phyloP scores from a whole-genome alignment of 92 coral and sea anemone genomes.

The Phenganax marumi region DNA sequence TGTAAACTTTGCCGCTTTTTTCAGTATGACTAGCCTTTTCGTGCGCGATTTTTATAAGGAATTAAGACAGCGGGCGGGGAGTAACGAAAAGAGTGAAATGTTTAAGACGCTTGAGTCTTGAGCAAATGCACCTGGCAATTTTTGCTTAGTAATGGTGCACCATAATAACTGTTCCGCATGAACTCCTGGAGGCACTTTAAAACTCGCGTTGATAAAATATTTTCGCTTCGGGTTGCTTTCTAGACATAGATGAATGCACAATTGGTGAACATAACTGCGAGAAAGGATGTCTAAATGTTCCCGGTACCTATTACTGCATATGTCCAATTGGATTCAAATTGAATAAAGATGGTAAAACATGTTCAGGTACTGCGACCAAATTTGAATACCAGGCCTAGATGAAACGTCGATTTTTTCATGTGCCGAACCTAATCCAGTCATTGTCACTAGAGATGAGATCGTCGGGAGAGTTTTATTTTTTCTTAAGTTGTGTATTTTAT shows the following conservation, averaged over 20 bases:
- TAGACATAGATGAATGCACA: constrained; percentile 87
- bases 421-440: too few relatives aligned
- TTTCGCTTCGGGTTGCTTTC: neutral
- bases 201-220: too few relatives aligned
- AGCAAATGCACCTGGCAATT: too few relatives aligned
- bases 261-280: constrained; percentile 83
- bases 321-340: constrained; percentile 84
- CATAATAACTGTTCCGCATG: too few relatives aligned
- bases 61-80: too few relatives aligned
- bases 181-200: too few relatives aligned
- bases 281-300: constrained; percentile 82
- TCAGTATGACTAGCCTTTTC: neutral
- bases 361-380: constrained; percentile 68
- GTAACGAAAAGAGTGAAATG: too few relatives aligned
- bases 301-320: constrained; percentile 93
- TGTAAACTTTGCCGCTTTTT: neutral
- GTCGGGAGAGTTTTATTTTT: neutral
- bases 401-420: too few relatives aligned
- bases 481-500: neutral
- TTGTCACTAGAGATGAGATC: neutral
- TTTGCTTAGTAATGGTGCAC: too few relatives aligned
- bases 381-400: too few relatives aligned
- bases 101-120: too few relatives aligned
- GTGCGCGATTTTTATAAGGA: neutral
- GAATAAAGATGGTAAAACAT: constrained; percentile 78